These are phyloP conservation scores for Leptogaster cylindrica DNA, from an alignment of 2,888 invertebrate species.

Conservation along the genomic window DNA sequence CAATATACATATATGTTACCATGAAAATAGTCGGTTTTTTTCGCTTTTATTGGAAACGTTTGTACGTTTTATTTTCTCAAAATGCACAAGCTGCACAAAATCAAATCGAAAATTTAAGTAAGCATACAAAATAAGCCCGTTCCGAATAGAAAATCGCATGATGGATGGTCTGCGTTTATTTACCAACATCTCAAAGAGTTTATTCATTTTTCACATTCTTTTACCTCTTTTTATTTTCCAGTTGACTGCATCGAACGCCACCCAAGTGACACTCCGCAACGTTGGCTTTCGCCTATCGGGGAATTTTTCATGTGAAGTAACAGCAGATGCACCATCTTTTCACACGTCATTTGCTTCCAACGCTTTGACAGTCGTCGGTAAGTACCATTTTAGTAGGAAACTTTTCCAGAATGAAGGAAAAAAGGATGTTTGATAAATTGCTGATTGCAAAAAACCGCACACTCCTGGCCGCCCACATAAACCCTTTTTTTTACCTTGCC, in stretches of 20 bases:
- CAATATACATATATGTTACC: too few species aligned
- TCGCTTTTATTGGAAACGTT: too few species aligned
- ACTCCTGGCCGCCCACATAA: not conserved
- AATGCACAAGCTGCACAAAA: too few species aligned
- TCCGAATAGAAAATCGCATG: slow-evolving; percentile 8
- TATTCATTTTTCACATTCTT: slow-evolving; percentile 27
- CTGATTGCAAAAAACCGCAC: slow-evolving; percentile 8
- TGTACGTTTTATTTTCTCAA: too few species aligned
- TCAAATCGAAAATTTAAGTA: not conserved
- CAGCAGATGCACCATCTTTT: slow-evolving; percentile 72
- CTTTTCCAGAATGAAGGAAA: not conserved
- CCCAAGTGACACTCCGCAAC: slow-evolving; percentile 71
- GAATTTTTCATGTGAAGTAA: slow-evolving; percentile 76
- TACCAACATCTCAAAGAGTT: slow-evolving; percentile 15
- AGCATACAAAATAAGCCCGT: not conserved
- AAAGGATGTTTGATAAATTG: slow-evolving; percentile 31
- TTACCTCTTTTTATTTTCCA: slow-evolving; percentile 56
- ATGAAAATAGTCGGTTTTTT: too few species aligned
- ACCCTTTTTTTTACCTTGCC: not conserved
- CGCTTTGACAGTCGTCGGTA: slow-evolving; percentile 75
- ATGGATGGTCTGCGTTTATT: slow-evolving; percentile 12
- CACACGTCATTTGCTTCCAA: slow-evolving; percentile 70
- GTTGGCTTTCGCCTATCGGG: slow-evolving; percentile 73
- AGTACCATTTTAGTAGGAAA: slow-evolving; percentile 58
- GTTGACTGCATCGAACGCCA: slow-evolving; percentile 73